Evolutionary conservation across 2,797 vertebrate genomes (phyloP).

Genomic region (Silurus lanzhouensis): DNA sequence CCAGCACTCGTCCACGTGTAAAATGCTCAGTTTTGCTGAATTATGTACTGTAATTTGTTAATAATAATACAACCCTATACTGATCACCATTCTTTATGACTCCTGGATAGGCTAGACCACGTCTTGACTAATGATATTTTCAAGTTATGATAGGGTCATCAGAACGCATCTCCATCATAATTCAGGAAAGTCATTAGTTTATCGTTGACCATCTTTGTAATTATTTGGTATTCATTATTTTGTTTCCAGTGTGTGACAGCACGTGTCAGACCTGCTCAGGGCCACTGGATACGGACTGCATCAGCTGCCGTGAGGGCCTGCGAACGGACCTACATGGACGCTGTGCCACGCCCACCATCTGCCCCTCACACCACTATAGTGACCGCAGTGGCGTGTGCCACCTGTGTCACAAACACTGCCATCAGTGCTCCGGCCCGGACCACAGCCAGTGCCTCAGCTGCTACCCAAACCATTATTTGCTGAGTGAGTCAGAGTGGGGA

Average conservation of each 20-base stretch:
- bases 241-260: slow-evolving; percentile 78
- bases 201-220: not conserved
- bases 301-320: slow-evolving; percentile 75
- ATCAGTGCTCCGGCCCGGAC: slow-evolving; percentile 79
- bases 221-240: not conserved
- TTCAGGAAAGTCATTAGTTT: not conserved
- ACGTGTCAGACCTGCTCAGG: slow-evolving; percentile 81
- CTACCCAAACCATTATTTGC: slow-evolving; percentile 72
- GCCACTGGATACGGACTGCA: slow-evolving; percentile 72
- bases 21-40: too few species aligned
- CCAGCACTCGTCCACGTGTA: too few species aligned
- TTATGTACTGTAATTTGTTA: too few species aligned
- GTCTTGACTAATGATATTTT: too few species aligned
- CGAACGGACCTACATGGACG: slow-evolving; percentile 57
- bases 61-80: too few species aligned
- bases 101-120: too few species aligned
- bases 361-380: slow-evolving; percentile 74
- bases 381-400: slow-evolving; percentile 71
- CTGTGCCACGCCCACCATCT: slow-evolving; percentile 70
- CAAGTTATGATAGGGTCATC: too few species aligned
- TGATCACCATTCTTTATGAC: too few species aligned
- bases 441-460: slow-evolving; percentile 84
- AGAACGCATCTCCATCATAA: not conserved
- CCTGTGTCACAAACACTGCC: slow-evolving; percentile 84
- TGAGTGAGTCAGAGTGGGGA: slow-evolving; percentile 79